Base-by-base conservation (phyloP, 2,888 invertebrate species). In the Micoletzkya japonica region DNA sequence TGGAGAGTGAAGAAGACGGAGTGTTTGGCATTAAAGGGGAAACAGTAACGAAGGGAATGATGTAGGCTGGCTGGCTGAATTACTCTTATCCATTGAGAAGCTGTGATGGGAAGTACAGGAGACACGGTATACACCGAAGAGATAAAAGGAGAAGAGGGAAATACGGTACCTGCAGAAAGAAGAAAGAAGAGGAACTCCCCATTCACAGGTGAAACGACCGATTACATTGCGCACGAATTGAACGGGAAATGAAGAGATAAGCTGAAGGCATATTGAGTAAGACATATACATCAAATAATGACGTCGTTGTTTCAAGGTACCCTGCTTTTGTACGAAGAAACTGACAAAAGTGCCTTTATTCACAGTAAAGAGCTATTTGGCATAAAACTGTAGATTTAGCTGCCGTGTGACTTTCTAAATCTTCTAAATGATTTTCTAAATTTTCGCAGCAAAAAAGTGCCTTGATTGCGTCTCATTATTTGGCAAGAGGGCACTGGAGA, bases 101-200 rank as follows among this genome's bases (percentile, higher is more conserved):
- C n/a, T n/a, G n/a, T n/a, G n/a, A n/a, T n/a, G n/a, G n/a, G n/a
- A n/a, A n/a, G n/a, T n/a, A n/a, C n/a, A n/a, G n/a, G n/a, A n/a
- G n/a, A n/a, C n/a, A n/a, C n/a, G n/a, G n/a, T n/a, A n/a, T n/a
- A n/a, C n/a, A n/a, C n/a, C n/a, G n/a, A n/a, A n/a, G n/a, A n/a
- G n/a, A n/a, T n/a, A n/a, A n/a, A n/a, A n/a, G n/a, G n/a, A n/a
- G n/a, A n/a, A n/a, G n/a, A n/a, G n/a, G n/a, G n/a, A 39, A 17
- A 39, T 39, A 39, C 44, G 20, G 17, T 14, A 54, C 32, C 72
- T 72, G 67, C 77, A 77, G 67, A 79, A 74, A 1, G 77, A 74
- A 2, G 77, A 76, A 3, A 79, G 76, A 17, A 74, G 73, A 34
- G 77, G 79, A 1, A 79, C 77, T 32, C 79, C 77, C 79, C 79